Conservation (phyloP, 1,140 invertebrate genomes). For the Ostrea denselamellosa region DNA sequence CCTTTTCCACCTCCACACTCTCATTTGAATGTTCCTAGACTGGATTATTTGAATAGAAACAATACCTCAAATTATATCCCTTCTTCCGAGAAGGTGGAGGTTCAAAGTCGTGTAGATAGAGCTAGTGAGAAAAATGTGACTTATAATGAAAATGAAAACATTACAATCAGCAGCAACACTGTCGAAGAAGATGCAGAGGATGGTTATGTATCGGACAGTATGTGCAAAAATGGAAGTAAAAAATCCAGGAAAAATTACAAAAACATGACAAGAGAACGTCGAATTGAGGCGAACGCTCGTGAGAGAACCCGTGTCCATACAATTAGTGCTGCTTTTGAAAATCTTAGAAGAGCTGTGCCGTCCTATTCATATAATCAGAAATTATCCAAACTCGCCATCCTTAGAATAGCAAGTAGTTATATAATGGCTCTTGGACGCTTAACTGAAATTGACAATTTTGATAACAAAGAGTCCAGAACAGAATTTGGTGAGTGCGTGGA, state of each 20-base stretch:
- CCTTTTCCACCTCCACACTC: constrained; percentile 31
- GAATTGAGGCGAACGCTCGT: constrained; percentile 95
- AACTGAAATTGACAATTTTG: constrained; percentile 83
- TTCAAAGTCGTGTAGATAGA: constrained; percentile 11
- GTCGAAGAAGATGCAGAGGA: constrained; percentile 63
- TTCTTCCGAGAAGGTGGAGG: background rate
- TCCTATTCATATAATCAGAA: constrained; percentile 96
- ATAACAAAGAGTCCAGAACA: constrained; percentile 69
- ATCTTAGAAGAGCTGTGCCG: constrained; percentile 89
- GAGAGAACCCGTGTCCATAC: constrained; percentile 95
- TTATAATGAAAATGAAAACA: background rate
- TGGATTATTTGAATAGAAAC: constrained; percentile 57
- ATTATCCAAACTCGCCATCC: constrained; percentile 92
- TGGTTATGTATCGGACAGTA: constrained; percentile 65
- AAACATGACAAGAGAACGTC: constrained; percentile 93
- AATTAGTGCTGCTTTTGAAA: constrained; percentile 96
- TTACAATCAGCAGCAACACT: constrained; percentile 51
- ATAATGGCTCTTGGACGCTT: constrained; percentile 90
- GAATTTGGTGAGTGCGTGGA: constrained; percentile 89
- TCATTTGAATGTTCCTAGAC: constrained; percentile 29
- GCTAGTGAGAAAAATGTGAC: background rate
- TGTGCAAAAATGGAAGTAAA: constrained; percentile 67
- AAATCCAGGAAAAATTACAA: constrained; percentile 91
- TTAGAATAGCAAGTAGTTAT: constrained; percentile 89
- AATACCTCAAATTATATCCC: background rate